These are phyloP conservation scores for Montipora foliosa DNA, from an alignment of 64 coral and sea anemone genomes.

Conservation along the genomic window DNA sequence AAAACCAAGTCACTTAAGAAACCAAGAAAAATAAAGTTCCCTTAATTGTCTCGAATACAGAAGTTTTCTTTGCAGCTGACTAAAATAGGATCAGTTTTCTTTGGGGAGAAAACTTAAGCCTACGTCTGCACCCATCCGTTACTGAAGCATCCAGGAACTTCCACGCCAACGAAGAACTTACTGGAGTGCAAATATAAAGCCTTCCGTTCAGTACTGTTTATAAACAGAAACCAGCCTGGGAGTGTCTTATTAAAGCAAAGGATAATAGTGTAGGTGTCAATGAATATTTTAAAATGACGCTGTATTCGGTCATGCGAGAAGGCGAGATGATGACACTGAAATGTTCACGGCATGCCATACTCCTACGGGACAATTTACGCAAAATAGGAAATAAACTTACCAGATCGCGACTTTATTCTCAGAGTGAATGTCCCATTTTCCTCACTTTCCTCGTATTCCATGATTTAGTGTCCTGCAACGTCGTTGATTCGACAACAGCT, in stretches of 20 bases:
- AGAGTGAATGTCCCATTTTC: slow-evolving; percentile 77
- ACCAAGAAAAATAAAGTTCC: neutral
- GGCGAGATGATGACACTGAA: slow-evolving; percentile 4
- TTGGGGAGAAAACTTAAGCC: no score
- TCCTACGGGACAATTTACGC: neutral
- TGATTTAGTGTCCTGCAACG: slow-evolving; percentile 1
- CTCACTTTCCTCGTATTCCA: slow-evolving; percentile 52
- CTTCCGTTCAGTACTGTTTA: neutral
- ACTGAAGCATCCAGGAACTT: no score
- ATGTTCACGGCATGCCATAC: neutral
- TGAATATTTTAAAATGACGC: slow-evolving; percentile 38
- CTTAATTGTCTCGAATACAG: neutral
- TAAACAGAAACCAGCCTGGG: neutral
- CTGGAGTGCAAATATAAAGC: neutral
- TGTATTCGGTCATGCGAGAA: slow-evolving; percentile 35
- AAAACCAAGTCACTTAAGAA: neutral
- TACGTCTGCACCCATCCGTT: no score
- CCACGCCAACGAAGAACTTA: neutral
- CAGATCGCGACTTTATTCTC: slow-evolving; percentile 64
- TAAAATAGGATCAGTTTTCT: slow-evolving; percentile 16
- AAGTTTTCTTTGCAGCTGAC: slow-evolving; percentile 30
- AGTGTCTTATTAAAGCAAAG: neutral
- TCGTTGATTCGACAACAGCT: slow-evolving; percentile 4
- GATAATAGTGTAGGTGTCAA: neutral
- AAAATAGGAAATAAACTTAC: slow-evolving; percentile 26